Conservation (phyloP, 2,113 vertebrate species). For the Rhombomys opimus region DNA sequence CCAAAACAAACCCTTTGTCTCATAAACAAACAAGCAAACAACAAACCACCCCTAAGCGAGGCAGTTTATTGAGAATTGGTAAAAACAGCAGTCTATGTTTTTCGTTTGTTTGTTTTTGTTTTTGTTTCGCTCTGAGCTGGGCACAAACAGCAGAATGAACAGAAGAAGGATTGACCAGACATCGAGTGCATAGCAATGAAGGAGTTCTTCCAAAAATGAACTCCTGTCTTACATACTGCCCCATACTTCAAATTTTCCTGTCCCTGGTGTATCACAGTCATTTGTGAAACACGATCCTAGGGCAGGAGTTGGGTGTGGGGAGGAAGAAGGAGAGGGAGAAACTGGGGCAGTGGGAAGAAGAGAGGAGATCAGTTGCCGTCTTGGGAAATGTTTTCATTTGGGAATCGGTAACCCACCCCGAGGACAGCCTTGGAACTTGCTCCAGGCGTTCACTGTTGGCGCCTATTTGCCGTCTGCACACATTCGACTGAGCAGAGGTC, state of each 20-base stretch:
- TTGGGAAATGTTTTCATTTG: conserved; percentile 28
- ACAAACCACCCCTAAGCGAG: neutral
- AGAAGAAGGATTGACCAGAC: conserved; percentile 12
- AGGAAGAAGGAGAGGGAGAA: neutral
- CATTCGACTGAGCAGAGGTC: neutral
- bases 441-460: neutral
- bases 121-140: neutral
- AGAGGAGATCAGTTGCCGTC: neutral
- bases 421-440: neutral
- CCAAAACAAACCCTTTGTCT: neutral
- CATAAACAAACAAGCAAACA: neutral
- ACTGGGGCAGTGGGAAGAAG: no score
- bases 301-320: neutral
- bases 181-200: neutral
- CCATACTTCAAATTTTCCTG: neutral
- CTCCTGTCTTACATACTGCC: neutral
- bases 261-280: conserved; percentile 5
- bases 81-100: conserved; percentile 11
- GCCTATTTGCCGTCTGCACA: neutral
- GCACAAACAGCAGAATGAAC: neutral
- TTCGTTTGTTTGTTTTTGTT: neutral
- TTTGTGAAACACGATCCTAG: neutral
- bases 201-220: conserved; percentile 27
- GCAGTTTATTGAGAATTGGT: conserved; percentile 1
- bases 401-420: neutral